phyloP scores from a whole-genome alignment of 1,140 invertebrate species.

The Nebria ingens region DNA sequence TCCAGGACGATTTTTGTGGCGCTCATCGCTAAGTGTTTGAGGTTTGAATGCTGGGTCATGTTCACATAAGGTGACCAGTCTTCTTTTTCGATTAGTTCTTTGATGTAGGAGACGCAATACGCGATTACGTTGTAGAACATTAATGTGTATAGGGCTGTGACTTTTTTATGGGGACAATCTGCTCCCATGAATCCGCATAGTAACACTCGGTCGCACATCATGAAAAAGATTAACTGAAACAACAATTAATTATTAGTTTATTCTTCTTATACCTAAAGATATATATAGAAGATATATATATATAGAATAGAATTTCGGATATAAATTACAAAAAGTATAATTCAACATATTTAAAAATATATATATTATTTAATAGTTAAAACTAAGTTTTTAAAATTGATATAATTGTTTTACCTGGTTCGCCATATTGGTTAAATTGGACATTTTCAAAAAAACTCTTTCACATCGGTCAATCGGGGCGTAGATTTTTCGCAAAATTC shows the following conservation, averaged over 20 bases:
- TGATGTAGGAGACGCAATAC: conserved; percentile 63
- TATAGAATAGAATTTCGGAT: too few species aligned
- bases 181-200: conserved; percentile 31
- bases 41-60: conserved; percentile 56
- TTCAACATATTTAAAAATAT: conserved; percentile 1
- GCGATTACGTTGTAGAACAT: conserved; percentile 74
- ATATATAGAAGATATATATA: not conserved
- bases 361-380: not conserved
- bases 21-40: conserved; percentile 70
- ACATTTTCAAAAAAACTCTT: conserved; percentile 49
- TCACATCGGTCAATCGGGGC: conserved; percentile 49
- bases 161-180: conserved; percentile 40
- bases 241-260: conserved; percentile 16
- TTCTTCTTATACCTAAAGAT: not conserved
- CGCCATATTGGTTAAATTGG: conserved; percentile 52
- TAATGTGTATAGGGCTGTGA: conserved; percentile 62
- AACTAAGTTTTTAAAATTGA: not conserved
- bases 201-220: conserved; percentile 52
- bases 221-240: conserved; percentile 59
- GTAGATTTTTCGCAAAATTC: conserved; percentile 40
- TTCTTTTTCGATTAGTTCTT: conserved; percentile 59
- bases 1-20: conserved; percentile 70
- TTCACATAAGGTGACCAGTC: conserved; percentile 66
- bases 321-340: too few species aligned
- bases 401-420: conserved; percentile 43